Evolutionary conservation across 2,113 vertebrate species (phyloP), one percentile per base, ranked within the genome.

Genomic region (Dermatemys mawii): DNA sequence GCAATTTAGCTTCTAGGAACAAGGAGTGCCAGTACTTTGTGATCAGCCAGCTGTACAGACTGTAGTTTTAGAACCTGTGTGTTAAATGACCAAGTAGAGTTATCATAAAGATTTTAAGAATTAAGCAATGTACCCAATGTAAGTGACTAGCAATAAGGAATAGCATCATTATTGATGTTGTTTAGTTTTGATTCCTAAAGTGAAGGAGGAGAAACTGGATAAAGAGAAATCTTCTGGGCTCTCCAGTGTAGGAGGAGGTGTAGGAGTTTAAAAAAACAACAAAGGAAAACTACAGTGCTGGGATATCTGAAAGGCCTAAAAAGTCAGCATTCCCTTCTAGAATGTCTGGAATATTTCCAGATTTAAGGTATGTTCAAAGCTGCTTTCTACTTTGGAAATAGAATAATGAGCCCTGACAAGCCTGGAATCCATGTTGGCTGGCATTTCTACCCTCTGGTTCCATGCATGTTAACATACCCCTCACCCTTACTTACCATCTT

Each of bases 1-100:
- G 93, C 88, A 95, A 85, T 96, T 96, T 95, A 95, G 91, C 93
- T 91, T 91, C 88, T 95, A 90, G 96, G 93, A 94, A 60, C 92
- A 91, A 88, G 90, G 51, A 1, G 9, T 88, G 63, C 44, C 78
- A 9, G 60, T 79, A 87, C 91, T 38, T 3, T 83, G 91, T 85
- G 82, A 94, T 92, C 83, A 93, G 60, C 82, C 38, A 55, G 84
- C 84, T 83, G 92, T 48, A 94, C 88, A 89, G 91, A 76, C 35
- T 60, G 27, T 83, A 1, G 0, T 70, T 88, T 89, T 63, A 90
- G 91, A 92, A 91, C 93, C 95, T 91, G 86, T 96, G 93, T 90
- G 82, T 91, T 91, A 87, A 93, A 91, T 86, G 90, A 92, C 95
- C 86, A 86, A 95, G 48, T 57, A 41, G 91, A 0, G 11, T 48